phyloP scores from a whole-genome alignment of 1,140 invertebrate genomes.

The Solen grandis region DNA sequence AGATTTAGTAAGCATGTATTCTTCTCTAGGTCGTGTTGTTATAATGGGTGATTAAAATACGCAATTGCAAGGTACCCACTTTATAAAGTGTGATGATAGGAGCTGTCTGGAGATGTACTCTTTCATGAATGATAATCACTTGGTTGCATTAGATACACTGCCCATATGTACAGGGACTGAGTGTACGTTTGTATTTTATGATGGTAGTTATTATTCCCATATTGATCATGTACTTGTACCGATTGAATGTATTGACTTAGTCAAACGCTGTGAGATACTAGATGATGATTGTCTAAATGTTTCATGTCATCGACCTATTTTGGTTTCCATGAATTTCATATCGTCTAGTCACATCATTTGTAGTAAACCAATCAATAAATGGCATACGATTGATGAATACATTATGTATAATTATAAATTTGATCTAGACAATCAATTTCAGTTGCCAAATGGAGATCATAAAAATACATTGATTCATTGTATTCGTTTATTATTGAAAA shows the following conservation, averaged over 20 bases:
- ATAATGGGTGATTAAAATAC: constrained; percentile 24
- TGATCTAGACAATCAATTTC: too few species aligned
- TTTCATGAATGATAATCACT: background rate
- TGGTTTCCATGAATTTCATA: too few species aligned
- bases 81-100: background rate
- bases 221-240: constrained; percentile 13
- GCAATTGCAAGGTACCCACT: background rate
- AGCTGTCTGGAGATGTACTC: background rate
- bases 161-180: background rate
- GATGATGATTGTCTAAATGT: constrained; percentile 8
- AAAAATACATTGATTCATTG: too few species aligned
- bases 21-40: background rate
- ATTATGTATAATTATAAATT: too few species aligned
- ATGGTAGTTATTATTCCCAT: background rate
- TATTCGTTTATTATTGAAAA: too few species aligned
- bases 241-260: background rate
- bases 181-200: background rate
- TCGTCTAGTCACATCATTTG: background rate
- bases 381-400: too few species aligned
- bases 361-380: background rate
- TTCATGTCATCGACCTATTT: constrained; percentile 3
- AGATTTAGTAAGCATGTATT: background rate
- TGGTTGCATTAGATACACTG: background rate
- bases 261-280: background rate
- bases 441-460: too few species aligned